These are phyloP conservation scores for Leucoraja erinaceus DNA, from an alignment of 2,113 vertebrate genomes.

Conservation along the genomic window DNA sequence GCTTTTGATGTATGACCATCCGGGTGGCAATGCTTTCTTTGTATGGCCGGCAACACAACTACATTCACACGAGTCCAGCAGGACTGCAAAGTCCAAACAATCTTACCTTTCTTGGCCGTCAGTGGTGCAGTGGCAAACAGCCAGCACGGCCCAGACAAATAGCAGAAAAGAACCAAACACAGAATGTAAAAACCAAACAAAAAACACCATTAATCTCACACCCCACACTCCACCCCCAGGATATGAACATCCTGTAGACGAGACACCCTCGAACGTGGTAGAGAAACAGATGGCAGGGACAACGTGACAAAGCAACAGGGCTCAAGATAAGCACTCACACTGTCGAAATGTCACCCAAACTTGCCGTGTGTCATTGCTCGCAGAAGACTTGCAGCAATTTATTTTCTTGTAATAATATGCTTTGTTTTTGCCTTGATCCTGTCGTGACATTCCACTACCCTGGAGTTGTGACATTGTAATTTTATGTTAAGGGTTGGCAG, in stretches of 20 bases:
- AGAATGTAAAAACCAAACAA: background rate
- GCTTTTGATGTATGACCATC: no score
- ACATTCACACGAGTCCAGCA: background rate
- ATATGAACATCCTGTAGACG: conserved; percentile 22
- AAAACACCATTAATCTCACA: background rate
- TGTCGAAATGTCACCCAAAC: no score
- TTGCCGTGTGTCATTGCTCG: background rate
- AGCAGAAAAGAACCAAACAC: background rate
- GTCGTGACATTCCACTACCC: background rate
- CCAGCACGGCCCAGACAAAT: background rate
- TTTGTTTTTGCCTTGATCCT: background rate
- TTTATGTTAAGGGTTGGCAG: background rate
- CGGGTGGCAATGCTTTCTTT: background rate
- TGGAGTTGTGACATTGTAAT: background rate
- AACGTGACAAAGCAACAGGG: background rate
- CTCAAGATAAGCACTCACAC: background rate
- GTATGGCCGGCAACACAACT: background rate
- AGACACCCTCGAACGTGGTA: background rate
- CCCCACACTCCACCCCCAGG: conserved; percentile 10
- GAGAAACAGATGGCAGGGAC: background rate
- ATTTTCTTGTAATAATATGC: background rate
- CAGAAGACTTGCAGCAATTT: background rate
- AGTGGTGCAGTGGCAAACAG: no score
- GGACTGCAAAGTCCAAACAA: background rate
- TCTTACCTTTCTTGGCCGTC: background rate